Evolutionary conservation across 2,888 invertebrate species (phyloP).

Genomic region (Morpho achilles): DNA sequence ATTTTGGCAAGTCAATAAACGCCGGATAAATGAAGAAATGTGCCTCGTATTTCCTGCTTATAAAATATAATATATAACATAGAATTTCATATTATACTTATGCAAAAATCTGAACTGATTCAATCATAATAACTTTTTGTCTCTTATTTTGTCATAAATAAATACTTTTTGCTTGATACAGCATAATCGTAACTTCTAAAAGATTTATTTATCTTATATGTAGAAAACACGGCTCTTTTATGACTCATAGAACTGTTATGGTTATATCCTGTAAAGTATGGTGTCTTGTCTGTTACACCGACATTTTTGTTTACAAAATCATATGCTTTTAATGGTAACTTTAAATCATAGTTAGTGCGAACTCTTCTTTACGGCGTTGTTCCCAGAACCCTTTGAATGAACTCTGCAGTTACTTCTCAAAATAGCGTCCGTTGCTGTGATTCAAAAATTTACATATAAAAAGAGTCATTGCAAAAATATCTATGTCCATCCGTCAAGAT

Average conservation of each 20-base stretch:
- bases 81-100: too few species aligned
- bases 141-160: too few species aligned
- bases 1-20: too few species aligned
- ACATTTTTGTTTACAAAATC: constrained; percentile 5
- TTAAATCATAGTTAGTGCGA: constrained; percentile 15
- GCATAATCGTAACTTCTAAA: too few species aligned
- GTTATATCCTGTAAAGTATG: not conserved
- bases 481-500: constrained; percentile 58
- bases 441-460: constrained; percentile 61
- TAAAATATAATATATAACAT: too few species aligned
- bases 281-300: constrained; percentile 2
- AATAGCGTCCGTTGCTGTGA: constrained; percentile 43
- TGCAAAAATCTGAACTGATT: too few species aligned
- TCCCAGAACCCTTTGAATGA: constrained; percentile 29
- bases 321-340: constrained; percentile 4
- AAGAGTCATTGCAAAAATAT: constrained; percentile 67
- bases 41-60: too few species aligned
- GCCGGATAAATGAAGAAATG: too few species aligned
- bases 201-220: too few species aligned
- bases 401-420: constrained; percentile 37
- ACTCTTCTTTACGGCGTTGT: constrained; percentile 18
- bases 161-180: too few species aligned
- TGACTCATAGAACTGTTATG: not conserved
- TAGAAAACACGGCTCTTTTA: not conserved
- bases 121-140: too few species aligned